Conservation (phyloP, 1,140 invertebrate species). For the Brachystomella parvula region DNA sequence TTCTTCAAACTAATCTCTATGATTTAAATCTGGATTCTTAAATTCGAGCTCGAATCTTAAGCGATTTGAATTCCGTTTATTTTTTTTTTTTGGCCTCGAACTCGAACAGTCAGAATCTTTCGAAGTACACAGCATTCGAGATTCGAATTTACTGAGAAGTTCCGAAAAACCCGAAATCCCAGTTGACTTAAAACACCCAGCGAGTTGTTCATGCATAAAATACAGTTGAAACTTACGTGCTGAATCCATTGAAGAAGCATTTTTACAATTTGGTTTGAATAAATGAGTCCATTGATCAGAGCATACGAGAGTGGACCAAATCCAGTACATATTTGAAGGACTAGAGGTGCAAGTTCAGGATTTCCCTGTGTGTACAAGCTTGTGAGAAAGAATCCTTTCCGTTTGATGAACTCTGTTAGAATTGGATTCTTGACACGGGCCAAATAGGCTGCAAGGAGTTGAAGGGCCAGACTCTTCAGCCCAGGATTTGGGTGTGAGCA, state of each 20-base stretch:
- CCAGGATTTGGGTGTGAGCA: slow-evolving; percentile 29
- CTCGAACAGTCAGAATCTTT: too few relatives aligned
- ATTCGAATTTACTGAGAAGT: too few relatives aligned
- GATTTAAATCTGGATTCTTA: too few relatives aligned
- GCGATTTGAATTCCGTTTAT: too few relatives aligned
- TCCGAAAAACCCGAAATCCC: too few relatives aligned
- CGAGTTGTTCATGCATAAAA: too few relatives aligned
- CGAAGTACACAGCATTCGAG: too few relatives aligned
- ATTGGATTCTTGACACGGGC: slow-evolving; percentile 23
- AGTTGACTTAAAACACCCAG: too few relatives aligned
- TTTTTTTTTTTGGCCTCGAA: too few relatives aligned
- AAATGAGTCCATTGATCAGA: slow-evolving; percentile 24
- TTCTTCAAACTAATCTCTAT: too few relatives aligned
- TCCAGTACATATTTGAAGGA: slow-evolving; percentile 27
- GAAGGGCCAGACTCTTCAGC: slow-evolving; percentile 29
- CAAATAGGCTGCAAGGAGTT: slow-evolving; percentile 32
- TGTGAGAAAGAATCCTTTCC: slow-evolving; percentile 31
- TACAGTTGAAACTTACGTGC: slow-evolving; percentile 4
- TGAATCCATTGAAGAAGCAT: slow-evolving; percentile 28
- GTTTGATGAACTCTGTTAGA: slow-evolving; percentile 26
- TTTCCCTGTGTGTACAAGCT: slow-evolving; percentile 32
- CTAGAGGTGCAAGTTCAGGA: slow-evolving; percentile 18
- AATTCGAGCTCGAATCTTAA: too few relatives aligned
- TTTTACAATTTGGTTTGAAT: slow-evolving; percentile 21
- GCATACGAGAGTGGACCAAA: slow-evolving; percentile 34